Conservation (phyloP, 2,113 vertebrate species). For the Sclerurus mexicanus region DNA sequence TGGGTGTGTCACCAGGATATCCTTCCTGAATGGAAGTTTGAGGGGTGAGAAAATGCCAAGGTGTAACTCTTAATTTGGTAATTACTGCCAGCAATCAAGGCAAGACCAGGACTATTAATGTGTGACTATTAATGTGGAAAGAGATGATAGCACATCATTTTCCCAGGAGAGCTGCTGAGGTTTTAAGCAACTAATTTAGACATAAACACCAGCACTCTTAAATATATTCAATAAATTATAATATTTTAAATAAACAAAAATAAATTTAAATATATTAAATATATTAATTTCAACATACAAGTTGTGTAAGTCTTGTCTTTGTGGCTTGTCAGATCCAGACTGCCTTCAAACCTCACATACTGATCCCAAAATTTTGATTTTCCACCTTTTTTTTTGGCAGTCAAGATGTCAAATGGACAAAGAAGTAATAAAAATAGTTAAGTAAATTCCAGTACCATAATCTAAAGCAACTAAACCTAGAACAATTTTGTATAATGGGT, state of each 20-base stretch:
- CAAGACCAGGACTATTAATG: rapidly evolving
- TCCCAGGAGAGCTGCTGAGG: neutral
- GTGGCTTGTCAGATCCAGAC: no score
- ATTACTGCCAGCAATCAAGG: neutral
- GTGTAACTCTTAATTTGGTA: neutral
- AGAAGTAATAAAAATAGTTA: neutral
- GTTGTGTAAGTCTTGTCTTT: rapidly evolving
- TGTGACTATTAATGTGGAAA: neutral
- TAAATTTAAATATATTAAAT: neutral
- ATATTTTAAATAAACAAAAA: neutral
- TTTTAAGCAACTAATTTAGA: neutral
- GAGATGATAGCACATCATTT: rapidly evolving
- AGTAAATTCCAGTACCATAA: rapidly evolving
- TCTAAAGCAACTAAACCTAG: neutral
- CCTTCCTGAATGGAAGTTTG: rapidly evolving
- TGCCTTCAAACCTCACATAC: neutral
- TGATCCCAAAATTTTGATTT: neutral
- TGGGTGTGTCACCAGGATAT: rapidly evolving
- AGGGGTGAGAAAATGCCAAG: neutral
- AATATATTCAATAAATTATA: neutral
- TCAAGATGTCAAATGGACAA: neutral
- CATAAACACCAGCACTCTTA: neutral
- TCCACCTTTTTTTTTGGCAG: neutral
- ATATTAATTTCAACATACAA: neutral
- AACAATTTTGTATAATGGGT: neutral